A percentile compares a stretch with the other conserved stretches of the same genome.
These are phyloP conservation scores for Prionace glauca DNA, from an alignment of 2,797 vertebrate species.

Conservation along the genomic window DNA sequence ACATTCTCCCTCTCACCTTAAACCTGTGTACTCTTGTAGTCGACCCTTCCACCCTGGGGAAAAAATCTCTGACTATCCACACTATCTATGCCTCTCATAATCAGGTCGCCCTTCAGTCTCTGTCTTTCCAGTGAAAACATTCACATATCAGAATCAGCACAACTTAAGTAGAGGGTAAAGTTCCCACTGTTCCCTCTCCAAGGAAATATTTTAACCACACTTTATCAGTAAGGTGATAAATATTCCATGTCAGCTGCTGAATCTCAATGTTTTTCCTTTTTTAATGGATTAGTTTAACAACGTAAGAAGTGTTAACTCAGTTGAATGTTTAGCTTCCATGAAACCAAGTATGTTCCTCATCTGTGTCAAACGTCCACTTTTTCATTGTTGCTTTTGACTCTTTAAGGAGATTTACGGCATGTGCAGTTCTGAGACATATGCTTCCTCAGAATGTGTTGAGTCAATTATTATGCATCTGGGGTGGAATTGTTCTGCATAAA, in stretches of 20 bases:
- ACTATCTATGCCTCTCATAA: no score
- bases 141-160: background rate
- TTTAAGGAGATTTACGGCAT: background rate
- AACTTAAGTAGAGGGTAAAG: background rate
- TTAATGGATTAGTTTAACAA: background rate
- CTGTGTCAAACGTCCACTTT: background rate
- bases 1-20: no score
- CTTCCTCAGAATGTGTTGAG: background rate
- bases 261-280: background rate
- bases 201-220: background rate
- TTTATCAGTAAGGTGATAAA: background rate
- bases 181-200: background rate
- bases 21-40: no score
- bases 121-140: background rate
- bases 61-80: no score
- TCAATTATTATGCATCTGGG: background rate
- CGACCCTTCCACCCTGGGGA: no score
- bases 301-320: background rate
- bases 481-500: background rate
- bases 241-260: background rate
- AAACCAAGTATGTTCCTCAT: background rate
- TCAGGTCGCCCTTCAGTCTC: no score
- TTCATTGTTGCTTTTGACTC: background rate
- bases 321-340: background rate
- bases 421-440: background rate